Evolutionary conservation across 2,113 vertebrate genomes (phyloP).

Genomic region (Strix uralensis): DNA sequence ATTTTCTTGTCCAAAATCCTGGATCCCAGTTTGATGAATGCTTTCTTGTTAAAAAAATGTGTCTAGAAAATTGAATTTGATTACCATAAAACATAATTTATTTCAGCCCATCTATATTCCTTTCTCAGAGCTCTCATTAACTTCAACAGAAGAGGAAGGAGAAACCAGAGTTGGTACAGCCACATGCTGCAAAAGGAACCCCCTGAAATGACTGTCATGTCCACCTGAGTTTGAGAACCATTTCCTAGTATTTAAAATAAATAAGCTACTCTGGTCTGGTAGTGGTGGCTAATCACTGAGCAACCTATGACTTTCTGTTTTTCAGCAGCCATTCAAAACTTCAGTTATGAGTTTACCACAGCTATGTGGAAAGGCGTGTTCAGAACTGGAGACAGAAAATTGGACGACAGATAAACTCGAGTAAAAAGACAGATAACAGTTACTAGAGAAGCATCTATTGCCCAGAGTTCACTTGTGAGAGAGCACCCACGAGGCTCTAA

Average conservation of each 20-base stretch:
- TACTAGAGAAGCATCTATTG: neutral
- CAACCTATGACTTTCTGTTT: neutral
- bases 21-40: neutral
- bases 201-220: neutral
- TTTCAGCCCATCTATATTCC: neutral
- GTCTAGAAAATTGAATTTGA: slow-evolving; percentile 5
- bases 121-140: neutral
- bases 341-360: neutral
- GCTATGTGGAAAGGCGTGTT: neutral
- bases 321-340: neutral
- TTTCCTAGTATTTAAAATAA: neutral
- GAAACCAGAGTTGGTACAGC: neutral
- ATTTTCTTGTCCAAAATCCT: slow-evolving; percentile 25
- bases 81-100: slow-evolving; percentile 6
- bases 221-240: neutral
- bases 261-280: neutral
- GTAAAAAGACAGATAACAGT: neutral
- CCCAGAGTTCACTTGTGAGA: slow-evolving; percentile 24
- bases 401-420: neutral
- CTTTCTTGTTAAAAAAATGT: slow-evolving; percentile 22
- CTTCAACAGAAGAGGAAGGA: neutral
- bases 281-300: neutral
- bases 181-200: neutral
- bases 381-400: neutral
- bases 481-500: neutral